Conservation (phyloP, 2,797 vertebrate genomes). For the Harpagifer antarcticus region DNA sequence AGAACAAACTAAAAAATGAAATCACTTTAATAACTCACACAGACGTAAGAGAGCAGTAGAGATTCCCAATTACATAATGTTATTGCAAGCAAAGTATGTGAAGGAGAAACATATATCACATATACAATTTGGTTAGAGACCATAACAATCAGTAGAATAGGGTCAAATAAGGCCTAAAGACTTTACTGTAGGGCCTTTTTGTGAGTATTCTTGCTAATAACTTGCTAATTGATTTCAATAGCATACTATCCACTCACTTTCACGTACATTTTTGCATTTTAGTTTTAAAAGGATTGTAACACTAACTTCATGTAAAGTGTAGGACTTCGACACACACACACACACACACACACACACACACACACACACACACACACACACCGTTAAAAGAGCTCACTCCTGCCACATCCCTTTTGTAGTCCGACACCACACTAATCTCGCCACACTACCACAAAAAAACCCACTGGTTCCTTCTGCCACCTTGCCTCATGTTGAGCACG, state of each 20-base stretch:
- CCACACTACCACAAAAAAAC: slow-evolving; percentile 42
- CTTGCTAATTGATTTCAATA: neutral
- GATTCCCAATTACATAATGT: slow-evolving; percentile 37
- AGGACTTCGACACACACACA: neutral
- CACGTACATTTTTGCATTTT: neutral
- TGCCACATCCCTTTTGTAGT: slow-evolving; percentile 20
- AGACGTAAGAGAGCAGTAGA: slow-evolving; percentile 10
- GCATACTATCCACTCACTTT: neutral
- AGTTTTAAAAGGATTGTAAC: neutral
- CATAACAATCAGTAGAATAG: neutral
- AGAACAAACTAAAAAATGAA: slow-evolving; percentile 33
- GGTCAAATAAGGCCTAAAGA: neutral
- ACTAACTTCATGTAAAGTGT: neutral
- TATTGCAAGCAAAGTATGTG: slow-evolving; percentile 40
- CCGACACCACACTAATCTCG: slow-evolving; percentile 33
- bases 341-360: neutral
- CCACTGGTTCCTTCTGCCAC: slow-evolving; percentile 40
- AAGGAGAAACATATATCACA: slow-evolving; percentile 1
- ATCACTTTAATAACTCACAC: slow-evolving; percentile 27
- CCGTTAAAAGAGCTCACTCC: slow-evolving; percentile 8
- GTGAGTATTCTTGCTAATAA: neutral
- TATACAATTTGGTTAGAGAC: neutral
- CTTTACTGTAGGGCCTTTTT: neutral
- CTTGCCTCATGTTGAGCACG: slow-evolving; percentile 40
- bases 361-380: no score